A percentile compares a stretch with the other conserved stretches of the same genome.
Evolutionary conservation across 2,888 invertebrate species (phyloP).

Genomic region (Drosophila ustulata): DNA sequence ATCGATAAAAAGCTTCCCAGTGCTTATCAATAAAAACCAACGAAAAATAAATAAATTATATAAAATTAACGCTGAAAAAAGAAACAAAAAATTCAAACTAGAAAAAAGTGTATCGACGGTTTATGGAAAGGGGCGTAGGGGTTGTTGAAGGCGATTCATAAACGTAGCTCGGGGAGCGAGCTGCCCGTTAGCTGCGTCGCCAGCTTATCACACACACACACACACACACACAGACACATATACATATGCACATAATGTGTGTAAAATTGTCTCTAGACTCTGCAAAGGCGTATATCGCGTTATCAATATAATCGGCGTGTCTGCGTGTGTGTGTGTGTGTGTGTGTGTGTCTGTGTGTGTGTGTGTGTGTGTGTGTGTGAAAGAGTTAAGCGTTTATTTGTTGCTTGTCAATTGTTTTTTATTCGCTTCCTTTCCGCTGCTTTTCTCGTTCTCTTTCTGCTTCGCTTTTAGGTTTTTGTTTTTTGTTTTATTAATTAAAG

Average conservation of each 20-base stretch:
- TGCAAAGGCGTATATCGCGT: conserved; percentile 36
- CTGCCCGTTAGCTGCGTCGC: conserved; percentile 60
- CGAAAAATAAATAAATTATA: conserved; percentile 9
- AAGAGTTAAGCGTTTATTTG: conserved; percentile 55
- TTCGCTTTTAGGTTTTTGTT: conserved; percentile 43
- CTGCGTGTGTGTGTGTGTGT: too few species aligned
- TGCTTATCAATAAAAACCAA: conserved; percentile 43
- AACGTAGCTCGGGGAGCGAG: conserved; percentile 50
- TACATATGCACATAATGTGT: neutral
- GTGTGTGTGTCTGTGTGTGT: conserved; percentile 12
- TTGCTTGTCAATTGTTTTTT: conserved; percentile 47
- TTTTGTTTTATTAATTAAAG: conserved; percentile 65
- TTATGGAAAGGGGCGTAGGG: conserved; percentile 16
- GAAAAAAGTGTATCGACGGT: conserved; percentile 35
- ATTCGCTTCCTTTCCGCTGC: neutral
- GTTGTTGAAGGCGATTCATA: conserved; percentile 1
- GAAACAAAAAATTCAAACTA: conserved; percentile 1
- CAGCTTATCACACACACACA: conserved; percentile 66
- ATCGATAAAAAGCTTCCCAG: conserved; percentile 54
- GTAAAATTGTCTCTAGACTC: conserved; percentile 19
- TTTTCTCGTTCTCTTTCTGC: conserved; percentile 26
- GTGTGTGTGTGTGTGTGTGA: conserved; percentile 20
- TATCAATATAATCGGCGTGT: conserved; percentile 63
- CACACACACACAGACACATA: neutral
- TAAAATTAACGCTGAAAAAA: neutral